A percentile compares a stretch with the other conserved stretches of the same genome.
Evolutionary conservation across 2,113 vertebrate genomes (phyloP).

Genomic region (Bolborhynchus lineola): DNA sequence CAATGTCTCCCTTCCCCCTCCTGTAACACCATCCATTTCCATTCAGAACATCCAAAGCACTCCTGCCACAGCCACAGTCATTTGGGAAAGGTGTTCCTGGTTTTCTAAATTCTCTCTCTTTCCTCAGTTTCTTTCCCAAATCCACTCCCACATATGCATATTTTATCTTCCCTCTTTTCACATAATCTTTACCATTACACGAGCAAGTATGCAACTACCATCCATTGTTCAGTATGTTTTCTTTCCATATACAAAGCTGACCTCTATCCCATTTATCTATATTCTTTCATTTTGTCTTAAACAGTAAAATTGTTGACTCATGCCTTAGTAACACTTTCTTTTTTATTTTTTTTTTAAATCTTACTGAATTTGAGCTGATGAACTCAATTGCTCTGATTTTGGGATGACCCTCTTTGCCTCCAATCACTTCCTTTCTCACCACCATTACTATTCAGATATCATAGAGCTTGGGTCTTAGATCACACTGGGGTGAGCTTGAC

Average conservation of each 20-base stretch:
- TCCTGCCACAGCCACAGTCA: background rate
- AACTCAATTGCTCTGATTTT: background rate
- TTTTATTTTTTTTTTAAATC: too few relatives aligned
- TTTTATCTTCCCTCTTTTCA: background rate
- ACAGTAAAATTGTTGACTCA: background rate
- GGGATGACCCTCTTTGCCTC: background rate
- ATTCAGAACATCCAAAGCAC: background rate
- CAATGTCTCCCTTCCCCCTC: background rate
- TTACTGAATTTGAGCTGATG: background rate
- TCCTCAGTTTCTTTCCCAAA: background rate
- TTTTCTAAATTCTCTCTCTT: background rate
- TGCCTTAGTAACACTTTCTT: background rate
- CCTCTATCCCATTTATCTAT: background rate
- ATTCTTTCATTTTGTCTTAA: background rate
- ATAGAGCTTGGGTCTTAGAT: background rate
- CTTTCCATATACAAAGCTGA: background rate
- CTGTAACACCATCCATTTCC: background rate
- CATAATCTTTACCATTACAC: background rate
- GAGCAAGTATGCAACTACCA: background rate
- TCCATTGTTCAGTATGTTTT: background rate
- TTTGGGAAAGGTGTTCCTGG: background rate
- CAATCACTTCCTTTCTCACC: background rate
- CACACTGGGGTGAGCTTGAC: background rate
- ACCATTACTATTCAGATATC: background rate
- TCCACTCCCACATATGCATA: background rate